Base-by-base conservation (phyloP, 2,888 invertebrate species). In the Synergus gifuensis region DNA sequence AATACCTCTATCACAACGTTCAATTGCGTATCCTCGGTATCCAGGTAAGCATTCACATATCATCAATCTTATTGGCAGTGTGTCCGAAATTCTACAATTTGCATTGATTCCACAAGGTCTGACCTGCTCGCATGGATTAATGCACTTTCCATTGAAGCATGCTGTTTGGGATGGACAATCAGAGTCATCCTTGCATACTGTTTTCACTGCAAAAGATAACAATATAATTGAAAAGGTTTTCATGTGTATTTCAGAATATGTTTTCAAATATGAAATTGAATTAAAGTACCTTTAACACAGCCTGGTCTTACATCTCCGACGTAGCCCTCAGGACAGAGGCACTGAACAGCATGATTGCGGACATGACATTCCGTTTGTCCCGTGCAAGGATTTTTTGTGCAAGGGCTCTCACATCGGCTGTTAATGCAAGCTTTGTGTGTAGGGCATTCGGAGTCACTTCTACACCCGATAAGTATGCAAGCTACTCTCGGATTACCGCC, bases 11-110 rank as follows among this genome's bases (percentile, higher is more conserved):
- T 96, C 96, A 89, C 98, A 98, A 89, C 96, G 95, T 12, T 96
- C 94, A 11, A 97, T 95, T 28, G 98, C 98, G 90, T 98, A 97
- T 91, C 98, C 98, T 92, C 95, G 95, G 90, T 96, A 97, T 82
- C 97, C 98, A 54, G 96, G 96, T 66, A 96, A 91, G 90, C 98
- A 98, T 92, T 97, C 96, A 89, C 98, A 98, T 82, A 97, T 95
- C 96, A 98, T 96, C 11, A 98, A 98, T 89, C 96, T 94, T 0
- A 98, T 96, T 12, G 98, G 97, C 76, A 95, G 93, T 0, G 98
- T 97, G 89, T 98, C 96, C 49, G 96, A 93, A 2, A 97, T 96
- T 82, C 94, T 95, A 89, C 98, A 98, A 80, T 95, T 94, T 0
- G 97, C 96, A 89, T 97, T 97, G 1, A 94, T 94, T 9, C 97